Percentiles rank a stretch among this genome's conserved stretches.
Evolutionary conservation across 2,797 vertebrate genomes (phyloP).

Genomic region (Halcyon leucocephala): DNA sequence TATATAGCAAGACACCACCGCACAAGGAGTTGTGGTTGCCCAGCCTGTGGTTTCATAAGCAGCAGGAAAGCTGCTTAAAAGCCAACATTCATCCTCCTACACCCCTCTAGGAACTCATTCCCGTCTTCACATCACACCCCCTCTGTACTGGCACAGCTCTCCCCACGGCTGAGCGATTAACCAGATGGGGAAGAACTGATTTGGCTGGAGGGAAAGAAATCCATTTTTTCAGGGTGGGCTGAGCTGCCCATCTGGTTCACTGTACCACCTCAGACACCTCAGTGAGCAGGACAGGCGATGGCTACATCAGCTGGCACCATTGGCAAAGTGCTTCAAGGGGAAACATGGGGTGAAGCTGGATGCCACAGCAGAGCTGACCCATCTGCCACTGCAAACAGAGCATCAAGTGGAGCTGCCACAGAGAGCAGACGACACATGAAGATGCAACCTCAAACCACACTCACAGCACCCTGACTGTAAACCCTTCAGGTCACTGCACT

Average conservation of each 20-base stretch:
- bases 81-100: conserved; percentile 37
- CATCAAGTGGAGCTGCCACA: background rate
- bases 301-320: background rate
- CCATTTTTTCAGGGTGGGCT: conserved; percentile 2
- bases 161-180: conserved; percentile 37
- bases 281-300: fast-evolving
- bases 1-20: background rate
- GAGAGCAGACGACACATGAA: background rate
- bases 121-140: conserved; percentile 34
- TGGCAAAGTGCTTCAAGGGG: background rate
- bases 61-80: conserved; percentile 45
- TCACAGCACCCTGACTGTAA: fast-evolving
- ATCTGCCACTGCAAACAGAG: background rate
- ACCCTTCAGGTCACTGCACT: background rate
- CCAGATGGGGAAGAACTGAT: conserved; percentile 47
- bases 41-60: conserved; percentile 52
- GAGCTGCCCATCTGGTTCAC: conserved; percentile 37
- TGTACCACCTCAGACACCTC: background rate
- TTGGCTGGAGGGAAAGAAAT: conserved; percentile 24
- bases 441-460: background rate
- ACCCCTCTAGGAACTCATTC: conserved; percentile 33
- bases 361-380: background rate
- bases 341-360: background rate
- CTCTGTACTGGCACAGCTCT: conserved; percentile 51
- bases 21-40: background rate